phyloP scores from a whole-genome alignment of 2,113 vertebrate genomes.

The Hemiscyllium ocellatum region DNA sequence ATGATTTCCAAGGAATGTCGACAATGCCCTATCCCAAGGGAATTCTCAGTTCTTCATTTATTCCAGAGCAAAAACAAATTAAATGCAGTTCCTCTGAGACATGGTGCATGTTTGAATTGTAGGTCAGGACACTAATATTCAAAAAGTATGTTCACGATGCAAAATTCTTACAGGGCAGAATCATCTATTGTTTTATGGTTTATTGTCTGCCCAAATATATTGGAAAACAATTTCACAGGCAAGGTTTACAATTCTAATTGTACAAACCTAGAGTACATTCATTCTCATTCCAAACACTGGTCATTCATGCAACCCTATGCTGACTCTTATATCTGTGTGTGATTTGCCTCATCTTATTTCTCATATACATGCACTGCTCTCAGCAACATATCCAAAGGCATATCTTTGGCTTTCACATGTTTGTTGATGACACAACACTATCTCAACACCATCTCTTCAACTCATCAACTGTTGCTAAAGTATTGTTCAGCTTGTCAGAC shows the following conservation, averaged over 20 bases:
- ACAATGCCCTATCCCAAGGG: background rate
- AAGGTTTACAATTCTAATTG: background rate
- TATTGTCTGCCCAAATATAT: background rate
- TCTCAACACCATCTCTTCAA: background rate
- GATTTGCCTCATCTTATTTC: background rate
- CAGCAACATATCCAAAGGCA: background rate
- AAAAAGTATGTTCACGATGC: background rate
- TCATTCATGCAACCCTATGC: background rate
- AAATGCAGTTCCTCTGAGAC: background rate
- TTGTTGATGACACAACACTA: background rate
- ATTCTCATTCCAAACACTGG: background rate
- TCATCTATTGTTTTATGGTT: background rate
- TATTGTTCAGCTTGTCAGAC: background rate
- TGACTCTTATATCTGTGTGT: background rate
- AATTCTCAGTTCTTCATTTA: background rate
- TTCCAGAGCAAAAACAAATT: background rate
- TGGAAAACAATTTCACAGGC: background rate
- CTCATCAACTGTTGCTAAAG: background rate
- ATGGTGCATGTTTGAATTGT: background rate
- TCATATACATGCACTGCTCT: background rate
- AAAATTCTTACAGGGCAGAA: background rate
- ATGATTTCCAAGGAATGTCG: constrained; percentile 15
- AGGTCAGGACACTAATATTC: background rate
- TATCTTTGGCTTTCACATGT: background rate
- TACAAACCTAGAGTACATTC: background rate